Base-by-base conservation (phyloP, 1,140 invertebrate species). In the Pseudomyrmex cubaensis region DNA sequence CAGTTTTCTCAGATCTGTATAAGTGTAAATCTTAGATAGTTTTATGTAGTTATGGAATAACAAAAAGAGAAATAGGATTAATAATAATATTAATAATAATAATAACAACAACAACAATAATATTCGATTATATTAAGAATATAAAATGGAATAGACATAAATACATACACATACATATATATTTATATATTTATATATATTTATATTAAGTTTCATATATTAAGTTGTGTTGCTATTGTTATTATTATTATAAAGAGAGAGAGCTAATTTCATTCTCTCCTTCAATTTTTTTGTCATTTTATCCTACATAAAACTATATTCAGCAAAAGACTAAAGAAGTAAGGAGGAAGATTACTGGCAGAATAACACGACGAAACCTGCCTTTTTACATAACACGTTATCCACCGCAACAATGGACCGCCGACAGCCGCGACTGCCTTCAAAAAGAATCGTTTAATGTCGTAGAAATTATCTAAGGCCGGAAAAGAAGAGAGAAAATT, bases 301-400 rank as follows among this genome's bases (percentile, higher is more conserved):
- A 78, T 74, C 85, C 73, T 73, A 56, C 70, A 80, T 62, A 54
- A 84, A 88, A 89, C 57, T 52, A 67, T 35, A 35, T 83, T 75
- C 59, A 64, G 67, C 75, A 52, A 74, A 63, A 70, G 73, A 67
- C 48, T 56, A 85, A 62, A 67, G 67, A 77, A 83, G 54, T 69
- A 84, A 73, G 78, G 69, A 44, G 72, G 22, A 67, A 83, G 78
- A 78, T 72, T 83, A 83, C 35, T 62, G 48, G 46, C 44, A 67
- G 64, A 70, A 80, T 80, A 78, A 78, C 25, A 56, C 66, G 52
- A 17, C 57, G 62, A 73, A 87, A 78, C 73, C 61, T 72, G 83
- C 85, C 35, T 35, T 35, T 91, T 91, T 90, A 91, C 90, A 91
- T 87, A 91, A 89, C 90, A 86, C 87, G 83, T 90, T 90, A 91